Base-by-base conservation (phyloP, 2,797 vertebrate species). In the Garrulus glandarius region DNA sequence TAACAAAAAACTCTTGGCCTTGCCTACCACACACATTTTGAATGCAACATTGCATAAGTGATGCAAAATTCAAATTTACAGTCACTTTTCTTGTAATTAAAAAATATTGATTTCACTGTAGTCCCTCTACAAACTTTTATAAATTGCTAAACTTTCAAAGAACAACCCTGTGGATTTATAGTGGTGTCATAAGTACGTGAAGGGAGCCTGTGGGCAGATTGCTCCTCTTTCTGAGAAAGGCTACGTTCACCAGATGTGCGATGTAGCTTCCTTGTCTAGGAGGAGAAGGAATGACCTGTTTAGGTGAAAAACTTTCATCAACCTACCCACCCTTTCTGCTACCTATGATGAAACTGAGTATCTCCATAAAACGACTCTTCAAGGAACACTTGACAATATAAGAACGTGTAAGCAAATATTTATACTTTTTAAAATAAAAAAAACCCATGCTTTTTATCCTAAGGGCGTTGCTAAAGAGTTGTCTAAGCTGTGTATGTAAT, bases 181-280 rank as follows among this genome's bases (percentile, higher is more conserved):
- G 11, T 16, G 29, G 23, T 34, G 32, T 13, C 6, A 0, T 20
- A 76, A 81, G 18, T 13, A 50, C 17, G 50, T 17, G 26, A 59
- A 70, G 8, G 23, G 39, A 63, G 18, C 13, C 21, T 12, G 12
- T 16, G 18, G 34, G 24, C 13, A 81, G 23, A 34, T 13, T 8
- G 26, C 10, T 39, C 36, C 4, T 19, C 27, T 27, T 74, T 71
- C n/a, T 27, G 7, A n/a, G 29, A 41, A 82, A 13, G 18, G 29
- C 32, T 32, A 8, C 0, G 0, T 56, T 84, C 37, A 41, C 17
- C 32, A 84, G 27, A 11, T 2, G 0, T 14, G 18, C 13, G 61
- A 74, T 6, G 23, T 5, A 41, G 6, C 29, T 21, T 13, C 24
- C 39, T 44, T 11, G 34, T 7, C 60, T 70, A 61, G 34, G 13